phyloP scores from a whole-genome alignment of 2,888 invertebrate species.

The Oxytorus armatus region DNA sequence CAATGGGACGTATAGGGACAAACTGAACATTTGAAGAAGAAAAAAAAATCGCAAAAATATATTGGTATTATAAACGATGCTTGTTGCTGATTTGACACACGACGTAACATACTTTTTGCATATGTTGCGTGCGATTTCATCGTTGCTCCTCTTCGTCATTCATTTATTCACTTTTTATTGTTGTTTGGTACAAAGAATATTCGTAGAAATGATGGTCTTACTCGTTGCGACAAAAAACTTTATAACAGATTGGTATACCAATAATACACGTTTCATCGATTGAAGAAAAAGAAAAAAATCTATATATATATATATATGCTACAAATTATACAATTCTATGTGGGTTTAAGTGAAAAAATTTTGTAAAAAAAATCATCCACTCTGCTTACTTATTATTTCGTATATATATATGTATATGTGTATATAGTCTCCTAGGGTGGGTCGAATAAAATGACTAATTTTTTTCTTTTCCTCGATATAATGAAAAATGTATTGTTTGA shows the following conservation, averaged over 20 bases:
- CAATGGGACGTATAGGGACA: constrained; percentile 78
- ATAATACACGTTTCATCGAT: constrained; percentile 43
- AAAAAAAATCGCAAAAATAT: constrained; percentile 80
- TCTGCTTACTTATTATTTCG: constrained; percentile 19
- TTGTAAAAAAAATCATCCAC: constrained; percentile 45
- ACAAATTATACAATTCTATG: constrained; percentile 61
- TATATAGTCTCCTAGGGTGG: constrained; percentile 24
- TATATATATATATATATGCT: constrained; percentile 36
- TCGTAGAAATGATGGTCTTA: constrained; percentile 30
- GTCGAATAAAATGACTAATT: no score
- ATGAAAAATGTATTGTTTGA: no score
- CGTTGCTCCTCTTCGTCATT: constrained; percentile 15
- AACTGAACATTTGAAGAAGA: constrained; percentile 77
- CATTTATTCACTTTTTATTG: constrained; percentile 6
- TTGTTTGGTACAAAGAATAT: constrained; percentile 36
- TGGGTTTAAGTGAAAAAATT: constrained; percentile 48
- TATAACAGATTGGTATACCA: constrained; percentile 33
- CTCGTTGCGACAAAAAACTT: constrained; percentile 13
- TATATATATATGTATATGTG: neutral
- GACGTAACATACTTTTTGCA: constrained; percentile 1
- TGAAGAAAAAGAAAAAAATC: constrained; percentile 8
- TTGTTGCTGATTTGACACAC: constrained; percentile 64
- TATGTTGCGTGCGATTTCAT: constrained; percentile 8
- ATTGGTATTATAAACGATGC: constrained; percentile 83
- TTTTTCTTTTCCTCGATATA: no score